phyloP scores from a whole-genome alignment of 2,113 vertebrate genomes.

The Empidonax alnorum region DNA sequence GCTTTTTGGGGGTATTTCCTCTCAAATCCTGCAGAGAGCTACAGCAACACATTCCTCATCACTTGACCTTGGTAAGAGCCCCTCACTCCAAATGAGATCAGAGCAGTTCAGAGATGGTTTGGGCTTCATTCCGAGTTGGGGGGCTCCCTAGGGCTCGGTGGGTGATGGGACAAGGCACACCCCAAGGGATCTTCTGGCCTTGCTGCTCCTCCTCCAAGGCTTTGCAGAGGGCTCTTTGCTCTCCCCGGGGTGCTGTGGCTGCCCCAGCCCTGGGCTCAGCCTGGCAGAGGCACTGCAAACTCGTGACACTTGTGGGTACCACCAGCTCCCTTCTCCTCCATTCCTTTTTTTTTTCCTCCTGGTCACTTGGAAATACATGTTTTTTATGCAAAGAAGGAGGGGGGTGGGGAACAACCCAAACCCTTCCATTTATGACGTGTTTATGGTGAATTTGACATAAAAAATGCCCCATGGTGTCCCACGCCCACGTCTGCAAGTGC shows the following conservation, averaged over 20 bases:
- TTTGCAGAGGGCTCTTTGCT: background rate
- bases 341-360: background rate
- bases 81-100: background rate
- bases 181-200: background rate
- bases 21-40: constrained; percentile 10
- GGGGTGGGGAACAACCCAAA: accelerated
- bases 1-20: background rate
- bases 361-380: background rate
- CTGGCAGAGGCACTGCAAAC: background rate
- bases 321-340: background rate
- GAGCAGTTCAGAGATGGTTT: background rate
- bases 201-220: too few relatives aligned
- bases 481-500: background rate
- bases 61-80: background rate
- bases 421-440: background rate
- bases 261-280: background rate
- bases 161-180: background rate
- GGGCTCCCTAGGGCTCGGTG: background rate
- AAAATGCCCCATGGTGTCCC: background rate
- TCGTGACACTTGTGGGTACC: background rate
- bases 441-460: background rate
- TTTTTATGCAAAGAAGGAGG: background rate
- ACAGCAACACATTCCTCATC: background rate
- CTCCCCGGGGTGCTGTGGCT: background rate
- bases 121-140: background rate